Percentiles rank a stretch among this genome's conserved stretches.
Evolutionary conservation across 2,797 vertebrate genomes (phyloP).

Genomic region (Acanthopagrus latus): DNA sequence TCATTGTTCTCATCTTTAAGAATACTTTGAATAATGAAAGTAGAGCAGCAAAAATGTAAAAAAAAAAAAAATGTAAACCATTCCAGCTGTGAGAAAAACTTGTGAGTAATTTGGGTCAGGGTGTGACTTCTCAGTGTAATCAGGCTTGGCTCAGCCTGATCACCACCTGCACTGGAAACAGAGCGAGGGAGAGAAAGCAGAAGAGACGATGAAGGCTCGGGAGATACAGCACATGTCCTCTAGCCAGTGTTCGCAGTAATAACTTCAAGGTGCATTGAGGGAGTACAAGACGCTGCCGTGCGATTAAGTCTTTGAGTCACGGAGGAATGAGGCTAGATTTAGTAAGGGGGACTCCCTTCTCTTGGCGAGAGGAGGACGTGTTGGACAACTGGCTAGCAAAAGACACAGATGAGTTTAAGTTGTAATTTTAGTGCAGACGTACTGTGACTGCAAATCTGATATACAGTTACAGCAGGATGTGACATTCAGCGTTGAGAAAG

Average conservation of each 20-base stretch:
- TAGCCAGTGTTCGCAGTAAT: slow-evolving; percentile 25
- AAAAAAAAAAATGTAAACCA: background rate
- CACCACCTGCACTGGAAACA: slow-evolving; percentile 62
- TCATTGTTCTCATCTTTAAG: background rate
- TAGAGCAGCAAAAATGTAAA: slow-evolving; percentile 1
- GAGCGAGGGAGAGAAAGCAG: background rate
- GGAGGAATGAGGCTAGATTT: background rate
- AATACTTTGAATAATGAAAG: background rate
- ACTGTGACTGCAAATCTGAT: background rate
- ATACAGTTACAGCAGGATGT: background rate
- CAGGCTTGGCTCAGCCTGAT: slow-evolving; percentile 39
- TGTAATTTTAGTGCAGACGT: background rate
- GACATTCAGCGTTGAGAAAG: background rate
- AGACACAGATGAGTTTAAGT: background rate
- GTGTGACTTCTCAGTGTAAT: slow-evolving; percentile 51
- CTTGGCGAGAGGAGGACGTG: slow-evolving; percentile 12
- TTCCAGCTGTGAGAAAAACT: slow-evolving; percentile 37
- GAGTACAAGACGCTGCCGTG: slow-evolving; percentile 30
- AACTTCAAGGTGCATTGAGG: slow-evolving; percentile 38
- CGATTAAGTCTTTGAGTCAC: slow-evolving; percentile 9
- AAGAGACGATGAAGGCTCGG: slow-evolving; percentile 1
- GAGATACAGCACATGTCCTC: slow-evolving; percentile 5
- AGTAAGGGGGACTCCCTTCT: slow-evolving; percentile 50
- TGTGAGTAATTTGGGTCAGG: slow-evolving; percentile 51
- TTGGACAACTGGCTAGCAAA: background rate